Conservation (phyloP, 2,888 invertebrate genomes). For the Athetis lepigone region DNA sequence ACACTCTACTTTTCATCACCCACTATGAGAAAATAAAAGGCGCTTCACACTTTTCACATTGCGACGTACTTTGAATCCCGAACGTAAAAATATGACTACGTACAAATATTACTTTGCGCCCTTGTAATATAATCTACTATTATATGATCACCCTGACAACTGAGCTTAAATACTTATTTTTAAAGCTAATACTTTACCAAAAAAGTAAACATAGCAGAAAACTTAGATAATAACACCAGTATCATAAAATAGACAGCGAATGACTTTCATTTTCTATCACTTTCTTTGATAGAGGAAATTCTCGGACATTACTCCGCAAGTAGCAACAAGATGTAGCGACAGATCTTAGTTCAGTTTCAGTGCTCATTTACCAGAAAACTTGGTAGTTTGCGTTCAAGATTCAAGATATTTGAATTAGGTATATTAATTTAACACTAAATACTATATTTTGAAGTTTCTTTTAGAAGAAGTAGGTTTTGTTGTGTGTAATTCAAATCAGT, state of each 20-base stretch:
- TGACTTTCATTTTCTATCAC: constrained; percentile 37
- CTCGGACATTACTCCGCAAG: constrained; percentile 1
- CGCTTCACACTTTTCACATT: no score
- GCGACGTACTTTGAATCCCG: no score
- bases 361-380: not conserved
- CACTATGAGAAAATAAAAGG: no score
- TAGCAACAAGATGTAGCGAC: not conserved
- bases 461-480: no score
- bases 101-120: no score
- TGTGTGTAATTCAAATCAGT: no score
- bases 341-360: constrained; percentile 17
- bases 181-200: not conserved
- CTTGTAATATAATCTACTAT: no score
- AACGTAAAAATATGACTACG: no score
- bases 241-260: constrained; percentile 16
- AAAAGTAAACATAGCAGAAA: not conserved
- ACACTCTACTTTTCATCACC: no score
- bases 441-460: no score
- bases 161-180: not conserved
- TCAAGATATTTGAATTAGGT: no score
- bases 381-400: not conserved
- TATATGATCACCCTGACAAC: not conserved
- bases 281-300: constrained; percentile 24
- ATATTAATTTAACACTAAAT: no score
- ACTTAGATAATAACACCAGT: constrained; percentile 8